Base-by-base conservation (phyloP, 2,888 invertebrate species). In the Ormyrus rosae region DNA sequence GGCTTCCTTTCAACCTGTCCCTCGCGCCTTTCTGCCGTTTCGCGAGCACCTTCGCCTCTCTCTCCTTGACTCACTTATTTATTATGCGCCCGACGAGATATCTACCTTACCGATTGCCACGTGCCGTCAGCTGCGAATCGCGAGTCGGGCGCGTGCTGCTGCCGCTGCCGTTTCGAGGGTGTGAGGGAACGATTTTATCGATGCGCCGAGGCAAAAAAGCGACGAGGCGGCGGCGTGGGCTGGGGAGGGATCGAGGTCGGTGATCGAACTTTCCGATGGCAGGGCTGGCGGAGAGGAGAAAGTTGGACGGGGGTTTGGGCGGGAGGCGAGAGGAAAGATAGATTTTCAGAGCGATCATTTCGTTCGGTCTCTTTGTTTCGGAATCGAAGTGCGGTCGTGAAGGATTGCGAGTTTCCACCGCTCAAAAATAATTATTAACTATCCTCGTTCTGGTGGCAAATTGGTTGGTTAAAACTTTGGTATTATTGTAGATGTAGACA, bases 61-160 rank as follows among this genome's bases (percentile, higher is more conserved):
- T 50, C 50, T 53, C 46, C 10, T 45, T n/a, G 10, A 45, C 63
- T n/a, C 11, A 10, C n/a, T 70, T 60, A 67, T 60, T 50, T 71
- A 34, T 34, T 34, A 65, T 58, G 51, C 65, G 50, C 45, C 10
- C 11, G 2, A 4, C 46, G 6, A 48, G 65, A 19, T 56, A 56
- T 55, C 65, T 67, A 46, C 6, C 11, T 69, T 76, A 48, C 46
- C 79, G 56, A 64, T 64, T 56, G 64, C 65, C 70, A 58, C 77
- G 55, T 78, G 71, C 64, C 60, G 71, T 78, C 78, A 78, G 77
- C 78, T 78, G 65, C 71, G 13, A 60, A 65, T 78, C 71, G 65
- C 71, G 13, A 60, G 60, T 78, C 61, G 65, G 6, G 8, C 48
- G 48, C 65, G 51, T 58, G 50, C 61, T 61, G 53, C 50, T 68